Conservation (phyloP, 2,113 vertebrate species). For the Tricholaema leucomelas region DNA sequence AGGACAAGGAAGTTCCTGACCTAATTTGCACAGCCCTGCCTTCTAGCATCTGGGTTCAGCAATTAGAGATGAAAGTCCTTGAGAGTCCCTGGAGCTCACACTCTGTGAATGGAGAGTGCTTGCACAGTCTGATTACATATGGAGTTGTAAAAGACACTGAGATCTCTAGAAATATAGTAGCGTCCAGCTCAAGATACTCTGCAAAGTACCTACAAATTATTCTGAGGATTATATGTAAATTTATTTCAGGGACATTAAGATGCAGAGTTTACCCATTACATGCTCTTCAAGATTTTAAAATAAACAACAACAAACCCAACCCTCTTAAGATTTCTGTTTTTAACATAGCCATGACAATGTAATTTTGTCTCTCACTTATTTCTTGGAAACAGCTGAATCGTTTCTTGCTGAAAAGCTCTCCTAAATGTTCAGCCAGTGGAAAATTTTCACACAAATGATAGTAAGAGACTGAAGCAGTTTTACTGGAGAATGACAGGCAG, state of each 20-base stretch:
- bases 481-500: not conserved
- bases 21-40: not conserved
- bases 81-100: not conserved
- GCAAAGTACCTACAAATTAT: not conserved
- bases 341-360: not conserved
- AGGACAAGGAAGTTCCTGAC: not conserved
- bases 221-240: not conserved
- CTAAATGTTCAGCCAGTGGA: not conserved
- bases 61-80: not conserved
- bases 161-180: not conserved
- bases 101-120: not conserved
- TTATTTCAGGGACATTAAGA: not conserved
- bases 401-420: not conserved
- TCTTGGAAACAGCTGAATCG: conserved; percentile 25
- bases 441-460: not conserved
- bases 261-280: not conserved
- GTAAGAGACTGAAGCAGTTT: not conserved
- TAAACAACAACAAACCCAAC: not conserved
- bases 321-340: not conserved
- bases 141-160: not conserved
- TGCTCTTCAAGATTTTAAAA: not conserved
- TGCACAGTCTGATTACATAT: not conserved
- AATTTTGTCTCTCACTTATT: not conserved
- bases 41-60: not conserved
- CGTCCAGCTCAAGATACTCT: not conserved